Evolutionary conservation across 30 jellyfish, hydroid and myxozoan genomes (phyloP), one percentile per base, ranked within the genome.

Genomic region (Hydractinia echinata): DNA sequence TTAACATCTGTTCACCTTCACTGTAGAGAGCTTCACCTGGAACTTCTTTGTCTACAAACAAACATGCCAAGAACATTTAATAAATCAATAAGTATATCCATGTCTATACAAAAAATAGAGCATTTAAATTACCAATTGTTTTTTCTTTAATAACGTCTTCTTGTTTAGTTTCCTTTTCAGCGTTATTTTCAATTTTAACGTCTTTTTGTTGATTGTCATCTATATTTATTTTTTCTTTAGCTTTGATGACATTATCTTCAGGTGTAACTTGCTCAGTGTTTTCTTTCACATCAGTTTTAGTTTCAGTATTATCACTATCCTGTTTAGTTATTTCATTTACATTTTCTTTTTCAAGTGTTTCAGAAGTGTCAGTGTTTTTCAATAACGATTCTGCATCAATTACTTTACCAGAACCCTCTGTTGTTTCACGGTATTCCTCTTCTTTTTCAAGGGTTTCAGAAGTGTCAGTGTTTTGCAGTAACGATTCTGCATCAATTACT

Each of bases 1-100:
- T 83, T 72, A 89, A 69, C 51, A 89, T 52, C 60, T 20, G 58
- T 66, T 53, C 76, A 44, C 93, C 96, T 51, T 88, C 94, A 48
- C 83, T 79, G 4, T 67, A 81, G 44, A 48, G 79, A 8, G 20
- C 20, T 19, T 76, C 53, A 39, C 84, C 84, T 7, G 64, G 81
- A 18, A 6, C 61, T 7, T n/a, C 18, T 13, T 7, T 13, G 39
- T 4, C 74, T 64, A 64, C 19, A 64, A 64, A 64, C 4, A 64
- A 2, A 64, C 74, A 64, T 0, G 18, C 0, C 18, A 64, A 64
- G 9, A 64, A 64, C 9, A 13, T 8, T n/a, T 64, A 44, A 64
- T 58, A 58, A 58, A 58, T 58, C 18, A 16, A 58, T 58, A 16
- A 13, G 19, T 58, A 58, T 58, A 58, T 11, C 15, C 19, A 16